These are phyloP conservation scores for Xyliphius kryptos DNA, from an alignment of 2,113 vertebrate genomes.

Conservation along the genomic window DNA sequence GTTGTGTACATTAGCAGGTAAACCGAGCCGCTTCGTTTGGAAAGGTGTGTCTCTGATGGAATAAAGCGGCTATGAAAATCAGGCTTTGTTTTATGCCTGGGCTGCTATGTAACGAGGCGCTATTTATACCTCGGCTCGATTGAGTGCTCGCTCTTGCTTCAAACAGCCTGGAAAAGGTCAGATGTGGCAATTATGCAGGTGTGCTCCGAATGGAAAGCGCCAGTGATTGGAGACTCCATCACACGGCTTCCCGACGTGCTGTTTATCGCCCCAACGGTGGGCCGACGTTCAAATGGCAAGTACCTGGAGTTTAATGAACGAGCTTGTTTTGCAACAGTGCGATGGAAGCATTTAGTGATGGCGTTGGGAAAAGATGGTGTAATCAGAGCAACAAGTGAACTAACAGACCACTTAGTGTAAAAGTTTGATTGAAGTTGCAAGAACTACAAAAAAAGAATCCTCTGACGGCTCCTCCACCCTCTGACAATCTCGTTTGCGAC, in stretches of 20 bases:
- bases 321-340: conserved; percentile 43
- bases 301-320: conserved; percentile 60
- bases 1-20: conserved; percentile 17
- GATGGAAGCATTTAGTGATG: conserved; percentile 33
- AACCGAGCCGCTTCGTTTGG: conserved; percentile 15
- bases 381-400: conserved; percentile 10
- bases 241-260: conserved; percentile 57
- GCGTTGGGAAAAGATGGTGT: conserved; percentile 22
- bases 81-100: conserved; percentile 69
- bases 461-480: conserved; percentile 13
- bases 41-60: conserved; percentile 27
- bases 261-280: conserved; percentile 49
- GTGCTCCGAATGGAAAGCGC: conserved; percentile 56
- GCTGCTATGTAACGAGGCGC: conserved; percentile 67
- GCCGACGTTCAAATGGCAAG: conserved; percentile 40
- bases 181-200: conserved; percentile 72
- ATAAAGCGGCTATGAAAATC: conserved; percentile 52
- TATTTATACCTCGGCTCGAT: conserved; percentile 69
- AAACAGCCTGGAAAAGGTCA: conserved; percentile 70
- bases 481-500: conserved; percentile 22
- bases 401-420: background rate
- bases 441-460: conserved; percentile 18
- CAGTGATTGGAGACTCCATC: conserved; percentile 61
- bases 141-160: conserved; percentile 55
- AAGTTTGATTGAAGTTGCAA: background rate